Base-by-base conservation (phyloP, 2,888 invertebrate species). In the Labia minor region DNA sequence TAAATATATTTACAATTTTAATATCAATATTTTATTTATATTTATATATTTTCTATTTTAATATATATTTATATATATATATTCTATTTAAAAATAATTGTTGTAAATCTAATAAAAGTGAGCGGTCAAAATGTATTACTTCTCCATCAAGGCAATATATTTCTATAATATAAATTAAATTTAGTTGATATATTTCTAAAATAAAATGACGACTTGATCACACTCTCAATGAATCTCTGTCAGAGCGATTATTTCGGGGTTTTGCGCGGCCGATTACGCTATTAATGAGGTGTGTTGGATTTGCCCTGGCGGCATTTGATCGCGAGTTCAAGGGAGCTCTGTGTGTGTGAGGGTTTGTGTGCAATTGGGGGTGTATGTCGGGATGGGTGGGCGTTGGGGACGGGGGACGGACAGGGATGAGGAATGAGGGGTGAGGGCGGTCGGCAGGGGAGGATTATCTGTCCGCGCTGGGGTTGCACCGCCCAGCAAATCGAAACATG, bases 181-280 rank as follows among this genome's bases (percentile, higher is more conserved):
- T 49, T 49, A 49, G 49, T 49, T 49, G 49, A 49, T 49, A 49
- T 49, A 49, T 49, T 49, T 49, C 49, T 49, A 16, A 49, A 49
- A 49, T 49, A 49, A 49, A 49, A 49, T 49, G 49, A 49, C 49
- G 49, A 49, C 49, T 49, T 49, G 49, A 49, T 49, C 49, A 49
- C 49, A 49, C 49, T 49, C 49, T 49, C 49, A 49, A 49, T 49
- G 49, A 49, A 49, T 49, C 49, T 49, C 49, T 49, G 49, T 49
- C 49, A 49, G 49, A 49, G 49, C 49, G 49, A 49, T 49, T 49
- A 49, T 49, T 49, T 49, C 49, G 49, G 49, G 49, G 49, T 49
- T 49, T 49, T 49, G 49, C 49, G 49, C 49, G 49, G 49, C n/a
- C 49, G 49, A 49, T 49, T 49, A 49, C 49, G 49, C 49, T 49